phyloP scores from a whole-genome alignment of 2,113 vertebrate species.

The Balaenoptera acutorostrata region DNA sequence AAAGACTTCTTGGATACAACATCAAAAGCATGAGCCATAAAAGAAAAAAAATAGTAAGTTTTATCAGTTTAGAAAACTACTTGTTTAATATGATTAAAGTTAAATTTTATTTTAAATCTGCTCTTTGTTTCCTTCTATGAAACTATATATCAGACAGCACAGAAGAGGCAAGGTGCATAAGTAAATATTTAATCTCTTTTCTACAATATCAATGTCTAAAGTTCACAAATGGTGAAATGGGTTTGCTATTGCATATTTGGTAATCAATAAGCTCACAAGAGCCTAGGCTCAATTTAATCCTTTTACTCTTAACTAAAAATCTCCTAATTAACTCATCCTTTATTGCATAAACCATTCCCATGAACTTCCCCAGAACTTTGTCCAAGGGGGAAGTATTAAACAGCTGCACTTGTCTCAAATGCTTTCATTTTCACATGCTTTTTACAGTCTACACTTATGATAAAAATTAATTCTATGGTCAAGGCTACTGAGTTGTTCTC shows the following conservation, averaged over 20 bases:
- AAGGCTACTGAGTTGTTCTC: not conserved
- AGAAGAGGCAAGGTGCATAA: not conserved
- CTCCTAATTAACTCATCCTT: not conserved
- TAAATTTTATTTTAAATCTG: not conserved
- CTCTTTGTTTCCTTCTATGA: not conserved
- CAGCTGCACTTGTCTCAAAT: not conserved
- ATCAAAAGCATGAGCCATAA: not conserved
- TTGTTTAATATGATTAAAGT: not conserved
- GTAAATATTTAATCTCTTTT: not conserved
- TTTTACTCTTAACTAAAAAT: not conserved
- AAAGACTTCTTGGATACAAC: not conserved
- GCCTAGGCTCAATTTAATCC: not conserved
- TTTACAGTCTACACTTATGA: not conserved
- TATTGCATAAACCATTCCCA: not conserved
- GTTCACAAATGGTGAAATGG: not conserved
- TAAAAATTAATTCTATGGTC: not conserved
- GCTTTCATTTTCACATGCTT: not conserved
- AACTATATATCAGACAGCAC: not conserved
- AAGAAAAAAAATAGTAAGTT: not conserved
- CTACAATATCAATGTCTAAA: not conserved
- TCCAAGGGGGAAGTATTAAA: not conserved
- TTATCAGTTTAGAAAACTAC: not conserved
- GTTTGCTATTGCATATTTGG: not conserved
- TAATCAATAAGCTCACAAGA: not conserved
- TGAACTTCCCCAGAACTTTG: not conserved